Base-by-base conservation (phyloP, 2,797 vertebrate species). In the Oophaga sylvatica region DNA sequence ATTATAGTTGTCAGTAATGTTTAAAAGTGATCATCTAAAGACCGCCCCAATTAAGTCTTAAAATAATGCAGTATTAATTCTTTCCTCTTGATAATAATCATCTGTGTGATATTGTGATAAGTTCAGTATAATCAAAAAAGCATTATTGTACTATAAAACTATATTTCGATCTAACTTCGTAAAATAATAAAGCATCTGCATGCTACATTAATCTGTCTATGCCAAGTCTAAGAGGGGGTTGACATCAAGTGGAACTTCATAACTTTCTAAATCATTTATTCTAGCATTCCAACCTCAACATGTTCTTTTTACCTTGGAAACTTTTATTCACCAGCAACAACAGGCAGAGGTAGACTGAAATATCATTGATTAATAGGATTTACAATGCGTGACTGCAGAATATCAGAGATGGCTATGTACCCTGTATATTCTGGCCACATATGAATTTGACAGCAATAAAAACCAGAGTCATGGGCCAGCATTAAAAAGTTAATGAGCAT, bases 401-500 rank as follows among this genome's bases (percentile, higher is more conserved):
- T 11, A 81, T 81, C 57, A 48, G 56, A 53, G 15, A 71, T 26
- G 20, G 41, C 57, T 35, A 53, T 62, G 35, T 29, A 73, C 22
- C 48, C 84, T 68, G 12, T 65, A 68, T 68, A 29, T 80, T 71
- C 73, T 67, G 53, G 26, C 65, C 10, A 48, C 45, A 82, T 82
- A 62, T 26, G 48, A 70, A 29, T 53, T 29, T 70, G 41, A 85
- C 8, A 78, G 48, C 60, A 67, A 78, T 68, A 78, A 78, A 71
- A 26, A 65, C 17, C 48, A 20, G 35, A 62, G 57, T 85, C 59
- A 63, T 62, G n/a, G 83, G 22, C 59, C 59, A 53, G 17, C 59
- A 48, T 85, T 20, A 62, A 56, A 67, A 85, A 65, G 19, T 78
- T 70, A 70, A 82, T 68, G 63, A 82, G 73, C 83, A 85, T 78